Conservation (phyloP, 2,888 invertebrate genomes). For the Lepas anatifera region DNA sequence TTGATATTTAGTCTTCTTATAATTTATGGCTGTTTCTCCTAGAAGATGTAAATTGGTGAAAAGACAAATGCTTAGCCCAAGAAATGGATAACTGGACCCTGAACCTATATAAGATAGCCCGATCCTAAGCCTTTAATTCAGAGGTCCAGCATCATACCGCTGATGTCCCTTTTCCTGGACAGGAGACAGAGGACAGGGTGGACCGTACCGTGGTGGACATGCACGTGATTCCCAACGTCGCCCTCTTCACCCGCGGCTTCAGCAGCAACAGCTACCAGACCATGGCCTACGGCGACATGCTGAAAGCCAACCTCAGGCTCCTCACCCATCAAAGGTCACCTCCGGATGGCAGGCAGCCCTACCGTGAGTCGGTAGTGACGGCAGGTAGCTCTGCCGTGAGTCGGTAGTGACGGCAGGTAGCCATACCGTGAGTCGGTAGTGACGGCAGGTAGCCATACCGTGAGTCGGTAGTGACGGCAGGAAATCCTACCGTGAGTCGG, state of each 20-base stretch:
- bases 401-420: too few relatives aligned
- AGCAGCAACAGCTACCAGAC: conserved; percentile 60
- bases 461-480: too few relatives aligned
- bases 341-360: conserved; percentile 27
- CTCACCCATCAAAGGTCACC: too few relatives aligned
- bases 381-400: not conserved
- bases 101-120: not conserved
- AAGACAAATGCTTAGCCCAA: not conserved
- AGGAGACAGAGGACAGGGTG: conserved; percentile 44
- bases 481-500: too few relatives aligned
- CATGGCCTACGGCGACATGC: conserved; percentile 65
- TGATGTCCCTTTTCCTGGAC: not conserved
- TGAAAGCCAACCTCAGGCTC: conserved; percentile 61
- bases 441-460: too few relatives aligned
- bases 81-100: not conserved
- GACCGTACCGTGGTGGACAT: conserved; percentile 77
- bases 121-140: too few relatives aligned
- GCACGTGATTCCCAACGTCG: conserved; percentile 75
- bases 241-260: conserved; percentile 68
- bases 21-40: not conserved
- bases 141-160: too few relatives aligned
- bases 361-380: conserved; percentile 9
- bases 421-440: too few relatives aligned
- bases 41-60: not conserved
- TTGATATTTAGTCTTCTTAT: too few relatives aligned